phyloP scores from a whole-genome alignment of 2,113 vertebrate genomes.

The Sorex araneus region DNA sequence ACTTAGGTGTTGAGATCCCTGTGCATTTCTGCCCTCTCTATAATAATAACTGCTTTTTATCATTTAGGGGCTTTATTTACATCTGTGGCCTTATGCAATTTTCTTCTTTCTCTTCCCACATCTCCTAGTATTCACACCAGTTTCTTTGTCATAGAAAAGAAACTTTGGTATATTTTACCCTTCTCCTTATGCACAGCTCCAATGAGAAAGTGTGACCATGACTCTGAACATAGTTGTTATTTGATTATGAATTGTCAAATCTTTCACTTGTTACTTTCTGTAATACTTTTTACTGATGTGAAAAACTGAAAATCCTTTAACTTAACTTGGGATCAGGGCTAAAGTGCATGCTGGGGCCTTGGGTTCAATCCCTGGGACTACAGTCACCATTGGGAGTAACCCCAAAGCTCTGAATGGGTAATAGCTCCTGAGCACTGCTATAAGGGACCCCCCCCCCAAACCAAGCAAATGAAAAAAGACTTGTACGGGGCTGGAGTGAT shows the following conservation, averaged over 20 bases:
- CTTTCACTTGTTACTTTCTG: neutral
- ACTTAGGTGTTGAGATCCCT: constrained; percentile 19
- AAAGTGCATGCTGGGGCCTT: too few species aligned
- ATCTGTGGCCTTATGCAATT: neutral
- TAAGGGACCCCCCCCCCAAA: neutral
- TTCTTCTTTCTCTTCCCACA: constrained; percentile 53
- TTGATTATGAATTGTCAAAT: constrained; percentile 19
- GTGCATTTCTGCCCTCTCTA: neutral
- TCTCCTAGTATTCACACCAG: neutral
- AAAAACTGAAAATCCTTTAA: neutral
- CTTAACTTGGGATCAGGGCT: neutral
- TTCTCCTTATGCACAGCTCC: constrained; percentile 11
- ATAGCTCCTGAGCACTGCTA: too few species aligned
- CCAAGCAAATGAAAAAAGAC: neutral
- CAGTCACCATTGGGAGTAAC: too few species aligned
- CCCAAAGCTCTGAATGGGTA: too few species aligned
- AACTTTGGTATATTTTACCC: neutral
- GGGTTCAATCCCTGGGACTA: too few species aligned
- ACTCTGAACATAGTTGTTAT: neutral
- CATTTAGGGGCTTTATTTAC: neutral
- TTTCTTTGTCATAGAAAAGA: constrained; percentile 47
- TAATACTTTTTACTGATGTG: neutral
- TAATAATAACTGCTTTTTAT: constrained; percentile 1
- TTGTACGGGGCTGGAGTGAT: too few species aligned
- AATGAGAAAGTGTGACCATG: neutral